phyloP scores from a whole-genome alignment of 2,113 vertebrate species.

The Zapornia atra region DNA sequence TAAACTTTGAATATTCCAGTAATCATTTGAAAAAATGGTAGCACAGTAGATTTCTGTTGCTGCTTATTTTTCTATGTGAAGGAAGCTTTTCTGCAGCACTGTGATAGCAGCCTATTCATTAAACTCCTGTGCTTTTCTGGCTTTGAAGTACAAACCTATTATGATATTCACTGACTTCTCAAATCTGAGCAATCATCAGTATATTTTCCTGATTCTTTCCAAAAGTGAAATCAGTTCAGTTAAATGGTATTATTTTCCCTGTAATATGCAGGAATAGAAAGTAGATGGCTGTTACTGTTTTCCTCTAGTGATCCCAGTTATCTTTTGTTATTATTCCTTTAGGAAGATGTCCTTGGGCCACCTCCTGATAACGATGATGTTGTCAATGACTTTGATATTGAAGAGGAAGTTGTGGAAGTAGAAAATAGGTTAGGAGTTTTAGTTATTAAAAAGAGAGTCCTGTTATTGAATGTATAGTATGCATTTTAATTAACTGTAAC shows the following conservation, averaged over 20 bases:
- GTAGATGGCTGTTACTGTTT: background rate
- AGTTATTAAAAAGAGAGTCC: background rate
- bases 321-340: conserved; percentile 30
- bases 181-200: background rate
- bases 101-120: background rate
- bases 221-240: background rate
- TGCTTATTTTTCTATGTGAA: background rate
- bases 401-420: conserved; percentile 98
- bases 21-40: background rate
- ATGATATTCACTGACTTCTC: background rate
- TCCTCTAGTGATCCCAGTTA: background rate
- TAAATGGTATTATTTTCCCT: background rate
- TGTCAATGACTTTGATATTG: conserved; percentile 99
- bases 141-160: background rate
- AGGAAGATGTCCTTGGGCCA: conserved; percentile 97
- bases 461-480: background rate
- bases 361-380: conserved; percentile 98
- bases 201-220: background rate
- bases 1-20: background rate
- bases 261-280: background rate
- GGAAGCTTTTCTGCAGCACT: background rate
- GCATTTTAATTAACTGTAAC: conserved; percentile 6
- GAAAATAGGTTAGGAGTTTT: conserved; percentile 88
- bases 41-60: background rate
- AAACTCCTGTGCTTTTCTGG: background rate